phyloP scores from a whole-genome alignment of 2,797 vertebrate genomes.

The Paguma larvata region DNA sequence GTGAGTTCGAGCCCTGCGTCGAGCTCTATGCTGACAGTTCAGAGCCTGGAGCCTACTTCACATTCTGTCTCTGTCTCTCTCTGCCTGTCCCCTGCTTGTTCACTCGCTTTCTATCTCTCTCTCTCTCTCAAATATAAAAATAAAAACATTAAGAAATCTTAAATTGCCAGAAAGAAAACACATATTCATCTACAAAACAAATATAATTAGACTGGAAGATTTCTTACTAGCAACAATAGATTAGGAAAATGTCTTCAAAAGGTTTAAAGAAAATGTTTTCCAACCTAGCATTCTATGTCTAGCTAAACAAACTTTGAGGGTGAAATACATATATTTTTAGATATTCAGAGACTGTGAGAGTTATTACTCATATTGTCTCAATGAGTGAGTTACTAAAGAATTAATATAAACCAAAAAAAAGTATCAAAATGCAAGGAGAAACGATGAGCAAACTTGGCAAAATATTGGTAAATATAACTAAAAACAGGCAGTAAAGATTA shows the following conservation, averaged over 20 bases:
- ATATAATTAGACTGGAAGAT: neutral
- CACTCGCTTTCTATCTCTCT: no score
- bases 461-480: neutral
- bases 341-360: neutral
- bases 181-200: neutral
- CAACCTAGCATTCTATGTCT: neutral
- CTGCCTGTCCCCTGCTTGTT: no score
- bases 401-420: conserved; percentile 1
- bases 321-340: neutral
- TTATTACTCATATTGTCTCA: neutral
- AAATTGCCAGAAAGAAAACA: neutral
- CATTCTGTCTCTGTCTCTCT: no score
- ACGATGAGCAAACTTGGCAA: neutral
- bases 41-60: no score
- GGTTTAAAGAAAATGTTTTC: conserved; percentile 12
- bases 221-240: neutral
- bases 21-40: no score
- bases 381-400: neutral
- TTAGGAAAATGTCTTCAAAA: neutral
- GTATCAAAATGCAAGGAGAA: neutral
- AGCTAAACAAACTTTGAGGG: neutral
- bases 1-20: no score
- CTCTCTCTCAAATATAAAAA: no score
- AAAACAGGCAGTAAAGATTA: neutral
- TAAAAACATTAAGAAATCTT: no score